Evolutionary conservation across 1,140 invertebrate genomes (phyloP), one percentile per base, ranked within the genome.

Genomic region (Leptestheria dahalacensis): DNA sequence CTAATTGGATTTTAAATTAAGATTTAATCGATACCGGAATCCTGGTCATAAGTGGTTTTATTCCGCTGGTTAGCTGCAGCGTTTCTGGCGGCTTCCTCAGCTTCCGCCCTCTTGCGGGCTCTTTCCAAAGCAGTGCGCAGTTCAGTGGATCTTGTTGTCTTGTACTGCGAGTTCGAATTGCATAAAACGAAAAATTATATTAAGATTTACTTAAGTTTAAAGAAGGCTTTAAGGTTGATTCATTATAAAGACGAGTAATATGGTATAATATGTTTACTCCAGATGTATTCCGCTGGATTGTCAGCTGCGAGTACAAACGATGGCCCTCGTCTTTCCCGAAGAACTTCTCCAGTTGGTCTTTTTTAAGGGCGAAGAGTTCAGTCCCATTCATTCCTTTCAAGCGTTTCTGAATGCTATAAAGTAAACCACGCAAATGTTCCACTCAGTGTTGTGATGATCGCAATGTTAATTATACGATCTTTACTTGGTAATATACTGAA

Each of bases 221-320:
- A 46, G 3, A 15, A 33, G 9, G n/a, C 6, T 28, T 54, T 9
- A 46, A 33, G 41, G 9, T 10, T 51, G 23, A 57, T 20, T 18
- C 48, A 12, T n/a, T 47, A 20, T 46, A 18, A 48, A 20, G 23
- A 3, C 26, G n/a, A n/a, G n/a, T n/a, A n/a, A n/a, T n/a, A n/a
- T n/a, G n/a, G n/a, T n/a, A n/a, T n/a, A n/a, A n/a, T n/a, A 48
- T 25, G 3, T 26, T 53, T 77, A 90, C 88, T 74, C 84, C 84
- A 64, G 79, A 82, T 41, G 83, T 77, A 67, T 82, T 86, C 65
- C 84, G 77, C 66, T 87, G 86, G 55, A 88, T 75, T 1, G 81
- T 79, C 23, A 91, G 73, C 68, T 88, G 85, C 47, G 82, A 83
- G 65, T 82, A 79, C 4, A 91, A 75, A 4, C 84, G 75, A 61